Percentiles rank a stretch among this genome's conserved stretches.
Evolutionary conservation across 2,888 invertebrate species (phyloP).

Genomic region (Anticlea derivata): DNA sequence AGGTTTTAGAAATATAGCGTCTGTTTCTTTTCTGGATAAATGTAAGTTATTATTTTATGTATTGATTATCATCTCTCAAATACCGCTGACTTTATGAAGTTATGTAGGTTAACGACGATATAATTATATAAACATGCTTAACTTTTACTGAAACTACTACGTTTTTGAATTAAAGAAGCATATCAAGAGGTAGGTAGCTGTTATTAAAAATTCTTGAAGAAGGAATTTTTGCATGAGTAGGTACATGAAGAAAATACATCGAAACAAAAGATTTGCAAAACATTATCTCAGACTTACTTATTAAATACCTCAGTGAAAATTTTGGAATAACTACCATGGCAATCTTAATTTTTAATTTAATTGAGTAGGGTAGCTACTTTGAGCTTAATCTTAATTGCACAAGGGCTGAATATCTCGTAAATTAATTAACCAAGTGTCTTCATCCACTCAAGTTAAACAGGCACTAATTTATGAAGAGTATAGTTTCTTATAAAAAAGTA

Average conservation of each 20-base stretch:
- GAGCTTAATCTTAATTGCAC: conserved; percentile 7
- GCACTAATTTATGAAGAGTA: conserved; percentile 23
- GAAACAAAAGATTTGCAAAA: neutral
- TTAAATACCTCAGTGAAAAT: neutral
- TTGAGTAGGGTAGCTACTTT: conserved; percentile 1
- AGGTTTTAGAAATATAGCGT: too few relatives aligned
- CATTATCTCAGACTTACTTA: neutral
- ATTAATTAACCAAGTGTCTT: conserved; percentile 13
- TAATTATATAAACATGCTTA: too few relatives aligned
- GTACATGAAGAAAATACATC: neutral
- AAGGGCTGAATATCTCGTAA: conserved; percentile 10
- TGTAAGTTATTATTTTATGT: too few relatives aligned
- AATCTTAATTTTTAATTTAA: neutral
- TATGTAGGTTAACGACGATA: too few relatives aligned
- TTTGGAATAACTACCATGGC: neutral
- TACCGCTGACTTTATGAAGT: too few relatives aligned
- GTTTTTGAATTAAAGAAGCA: too few relatives aligned
- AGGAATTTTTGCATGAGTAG: conserved; percentile 1
- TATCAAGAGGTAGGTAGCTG: too few relatives aligned
- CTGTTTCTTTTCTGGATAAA: too few relatives aligned
- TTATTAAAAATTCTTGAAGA: conserved; percentile 9
- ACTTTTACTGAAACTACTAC: too few relatives aligned
- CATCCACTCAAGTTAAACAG: conserved; percentile 13
- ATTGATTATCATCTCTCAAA: too few relatives aligned
- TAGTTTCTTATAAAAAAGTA: conserved; percentile 24